Base-by-base conservation (phyloP, 2,113 vertebrate species). In the Meles meles region DNA sequence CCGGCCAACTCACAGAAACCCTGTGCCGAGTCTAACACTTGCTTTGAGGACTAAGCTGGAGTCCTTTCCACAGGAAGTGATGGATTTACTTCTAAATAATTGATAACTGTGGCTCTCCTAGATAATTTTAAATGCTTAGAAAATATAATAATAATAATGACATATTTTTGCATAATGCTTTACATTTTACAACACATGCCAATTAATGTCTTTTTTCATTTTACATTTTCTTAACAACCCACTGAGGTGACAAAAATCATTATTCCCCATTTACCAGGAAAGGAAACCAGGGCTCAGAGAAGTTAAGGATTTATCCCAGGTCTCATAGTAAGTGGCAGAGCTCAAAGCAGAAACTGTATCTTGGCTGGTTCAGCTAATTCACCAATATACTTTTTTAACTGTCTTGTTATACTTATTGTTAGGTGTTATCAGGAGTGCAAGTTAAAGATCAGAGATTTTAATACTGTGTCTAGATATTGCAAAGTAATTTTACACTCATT, bases 21-120 rank as follows among this genome's bases (percentile, higher is more conserved):
- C 67, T 76, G 82, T 86, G 65, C 52, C 88, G 83, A 95, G 14
- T 91, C 57, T 97, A 91, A 93, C 34, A 87, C 85, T 96, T 92
- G 65, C 85, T 97, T 89, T 88, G 67, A 95, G 88, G 65, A 90
- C 63, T 85, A 93, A 91, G 37, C 57, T 89, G 59, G 59, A 94
- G 21, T 88, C 37, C 55, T 88, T 95, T 97, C 52, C 34, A 93
- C 4, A 93, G 39, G 77, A 96, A 97, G 55, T 90, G 49, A 96
- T 86, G 49, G 55, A 86, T 93, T 93, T 94, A 93, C 47, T 95
- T 94, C 69, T 88, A 94, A 96, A 97, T 97, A 95, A 98, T 79
- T 97, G 65, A 88, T 94, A 93, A 89, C 4, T 77, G 59, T 88
- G 15, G 2, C 80, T 93, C 81, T 95, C 72, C 42, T 72, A 91